A percentile compares a stretch with the other conserved stretches of the same genome.
Conservation (phyloP, 2,113 vertebrate genomes). For the Hemiprocne comata region DNA sequence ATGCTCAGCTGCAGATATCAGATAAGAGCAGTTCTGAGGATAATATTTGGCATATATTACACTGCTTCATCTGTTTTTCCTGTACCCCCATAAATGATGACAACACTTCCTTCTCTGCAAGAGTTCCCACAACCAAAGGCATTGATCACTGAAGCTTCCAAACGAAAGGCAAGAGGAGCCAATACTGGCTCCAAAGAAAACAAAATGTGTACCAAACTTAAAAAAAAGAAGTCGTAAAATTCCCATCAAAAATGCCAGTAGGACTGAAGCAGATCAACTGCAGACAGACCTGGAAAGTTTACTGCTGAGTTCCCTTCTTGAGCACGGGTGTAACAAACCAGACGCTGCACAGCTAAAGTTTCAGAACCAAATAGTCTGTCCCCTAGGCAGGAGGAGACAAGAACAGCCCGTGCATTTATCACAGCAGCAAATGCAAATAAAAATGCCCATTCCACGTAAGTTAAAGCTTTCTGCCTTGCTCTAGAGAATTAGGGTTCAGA, state of each 20-base stretch:
- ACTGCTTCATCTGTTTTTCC: slow-evolving; percentile 52
- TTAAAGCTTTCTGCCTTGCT: background rate
- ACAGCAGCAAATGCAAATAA: background rate
- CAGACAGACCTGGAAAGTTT: slow-evolving; percentile 44
- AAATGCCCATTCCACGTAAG: background rate
- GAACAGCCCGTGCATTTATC: background rate
- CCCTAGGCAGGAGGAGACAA: background rate
- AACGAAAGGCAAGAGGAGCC: slow-evolving; percentile 39
- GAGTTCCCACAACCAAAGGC: slow-evolving; percentile 60
- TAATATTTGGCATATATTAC: slow-evolving; percentile 27
- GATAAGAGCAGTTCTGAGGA: slow-evolving; percentile 52
- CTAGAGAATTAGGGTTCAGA: background rate
- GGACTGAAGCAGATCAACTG: slow-evolving; percentile 15
- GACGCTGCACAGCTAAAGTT: background rate
- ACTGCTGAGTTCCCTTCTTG: background rate
- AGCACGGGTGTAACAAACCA: background rate
- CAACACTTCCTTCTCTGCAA: slow-evolving; percentile 46
- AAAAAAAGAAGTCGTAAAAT: slow-evolving; percentile 22
- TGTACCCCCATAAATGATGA: slow-evolving; percentile 63
- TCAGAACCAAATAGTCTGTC: background rate
- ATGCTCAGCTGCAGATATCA: slow-evolving; percentile 64
- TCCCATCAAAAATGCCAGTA: slow-evolving; percentile 59
- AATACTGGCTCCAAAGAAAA: slow-evolving; percentile 56
- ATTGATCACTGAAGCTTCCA: slow-evolving; percentile 64
- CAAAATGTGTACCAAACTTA: slow-evolving; percentile 37